Conservation (phyloP, 2,113 vertebrate genomes). For the Herpailurus yagouaroundi region DNA sequence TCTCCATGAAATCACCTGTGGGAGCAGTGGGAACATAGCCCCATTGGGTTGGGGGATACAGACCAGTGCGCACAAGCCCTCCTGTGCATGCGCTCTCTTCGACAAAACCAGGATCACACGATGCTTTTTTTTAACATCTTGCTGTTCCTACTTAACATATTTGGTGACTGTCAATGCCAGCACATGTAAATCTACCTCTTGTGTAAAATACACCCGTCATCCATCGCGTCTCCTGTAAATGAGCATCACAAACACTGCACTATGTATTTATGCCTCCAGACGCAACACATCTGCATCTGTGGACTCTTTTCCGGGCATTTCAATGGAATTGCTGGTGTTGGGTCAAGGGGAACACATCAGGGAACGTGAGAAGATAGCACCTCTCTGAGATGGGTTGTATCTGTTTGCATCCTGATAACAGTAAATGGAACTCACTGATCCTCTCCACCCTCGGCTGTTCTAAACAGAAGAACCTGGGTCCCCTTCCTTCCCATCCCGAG, state of each 20-base stretch:
- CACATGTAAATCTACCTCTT: background rate
- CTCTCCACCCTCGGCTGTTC: background rate
- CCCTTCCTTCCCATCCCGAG: background rate
- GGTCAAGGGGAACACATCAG: background rate
- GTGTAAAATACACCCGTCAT: background rate
- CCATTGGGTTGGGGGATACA: background rate
- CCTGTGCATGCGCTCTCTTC: accelerated
- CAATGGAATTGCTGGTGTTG: background rate
- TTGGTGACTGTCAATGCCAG: background rate
- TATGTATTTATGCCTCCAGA: too few relatives aligned
- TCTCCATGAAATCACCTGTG: background rate
- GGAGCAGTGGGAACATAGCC: background rate
- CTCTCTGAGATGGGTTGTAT: background rate
- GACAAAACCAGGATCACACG: background rate
- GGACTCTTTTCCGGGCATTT: background rate
- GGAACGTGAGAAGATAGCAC: background rate
- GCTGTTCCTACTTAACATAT: background rate
- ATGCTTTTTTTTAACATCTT: background rate
- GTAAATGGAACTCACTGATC: background rate
- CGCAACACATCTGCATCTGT: background rate
- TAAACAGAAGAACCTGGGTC: background rate
- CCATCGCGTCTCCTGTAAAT: background rate
- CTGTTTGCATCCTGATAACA: background rate
- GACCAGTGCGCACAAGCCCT: background rate
- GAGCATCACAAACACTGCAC: background rate